Conservation (phyloP, 2,113 vertebrate genomes). For the Cavia aperea region DNA sequence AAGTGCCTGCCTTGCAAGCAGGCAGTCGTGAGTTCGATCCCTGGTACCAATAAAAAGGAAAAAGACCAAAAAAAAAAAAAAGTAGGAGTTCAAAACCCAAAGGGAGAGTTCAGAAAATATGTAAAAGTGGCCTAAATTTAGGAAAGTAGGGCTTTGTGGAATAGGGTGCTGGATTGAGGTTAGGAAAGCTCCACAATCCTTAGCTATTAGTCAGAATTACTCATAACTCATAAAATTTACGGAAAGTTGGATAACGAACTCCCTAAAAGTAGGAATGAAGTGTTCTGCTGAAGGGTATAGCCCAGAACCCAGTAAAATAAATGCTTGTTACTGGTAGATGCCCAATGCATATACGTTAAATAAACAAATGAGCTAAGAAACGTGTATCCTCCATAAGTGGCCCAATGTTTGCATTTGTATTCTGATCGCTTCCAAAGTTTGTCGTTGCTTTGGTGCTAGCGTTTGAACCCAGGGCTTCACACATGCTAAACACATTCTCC, state of each 20-base stretch:
- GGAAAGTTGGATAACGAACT: not conserved
- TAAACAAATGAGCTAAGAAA: not conserved
- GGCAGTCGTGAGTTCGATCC: too few relatives aligned
- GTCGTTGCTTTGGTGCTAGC: not conserved
- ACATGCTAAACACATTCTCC: not conserved
- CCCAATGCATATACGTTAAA: not conserved
- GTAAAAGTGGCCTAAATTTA: conserved; percentile 19
- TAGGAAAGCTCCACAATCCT: not conserved
- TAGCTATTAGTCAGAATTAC: not conserved
- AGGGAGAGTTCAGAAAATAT: not conserved
- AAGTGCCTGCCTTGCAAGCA: too few relatives aligned
- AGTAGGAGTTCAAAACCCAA: not conserved
- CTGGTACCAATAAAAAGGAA: too few relatives aligned
- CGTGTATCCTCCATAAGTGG: not conserved
- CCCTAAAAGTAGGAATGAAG: not conserved
- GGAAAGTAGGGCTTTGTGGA: not conserved
- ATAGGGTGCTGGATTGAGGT: not conserved
- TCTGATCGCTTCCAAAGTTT: conserved; percentile 1
- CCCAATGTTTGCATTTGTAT: conserved; percentile 8
- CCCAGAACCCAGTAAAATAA: not conserved
- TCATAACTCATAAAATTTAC: not conserved
- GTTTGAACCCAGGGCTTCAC: not conserved
- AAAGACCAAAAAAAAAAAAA: not conserved
- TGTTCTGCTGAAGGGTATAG: not conserved
- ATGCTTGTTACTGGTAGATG: not conserved